A percentile compares a stretch with the other conserved stretches of the same genome.
Evolutionary conservation across 2,113 vertebrate genomes (phyloP).

Genomic region (Lanius collurio): DNA sequence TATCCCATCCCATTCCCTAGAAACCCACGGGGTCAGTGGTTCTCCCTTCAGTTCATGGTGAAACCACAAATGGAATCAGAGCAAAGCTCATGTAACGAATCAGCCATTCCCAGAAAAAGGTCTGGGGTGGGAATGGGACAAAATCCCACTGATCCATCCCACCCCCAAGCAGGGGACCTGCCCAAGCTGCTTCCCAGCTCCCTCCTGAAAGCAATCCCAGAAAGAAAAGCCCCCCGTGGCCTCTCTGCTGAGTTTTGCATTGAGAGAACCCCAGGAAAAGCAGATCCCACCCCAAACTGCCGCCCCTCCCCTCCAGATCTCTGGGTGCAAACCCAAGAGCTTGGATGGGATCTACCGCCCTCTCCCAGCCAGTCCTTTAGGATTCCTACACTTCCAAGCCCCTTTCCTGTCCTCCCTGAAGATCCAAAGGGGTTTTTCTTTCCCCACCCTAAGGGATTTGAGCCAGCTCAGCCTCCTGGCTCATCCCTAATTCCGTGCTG

Average conservation of each 20-base stretch:
- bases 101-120: neutral
- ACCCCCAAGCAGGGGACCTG: neutral
- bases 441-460: neutral
- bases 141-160: neutral
- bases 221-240: accelerated
- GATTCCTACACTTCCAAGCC: neutral
- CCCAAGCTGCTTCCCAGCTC: neutral
- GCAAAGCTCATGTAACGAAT: accelerated
- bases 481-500: accelerated
- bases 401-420: neutral
- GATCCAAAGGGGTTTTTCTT: neutral
- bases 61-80: neutral
- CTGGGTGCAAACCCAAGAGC: accelerated
- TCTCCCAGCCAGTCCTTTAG: neutral
- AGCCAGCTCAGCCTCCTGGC: accelerated
- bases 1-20: neutral
- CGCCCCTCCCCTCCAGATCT: accelerated
- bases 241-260: neutral
- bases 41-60: accelerated
- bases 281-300: neutral
- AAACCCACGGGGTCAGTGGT: accelerated
- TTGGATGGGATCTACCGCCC: accelerated
- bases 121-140: accelerated
- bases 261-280: neutral
- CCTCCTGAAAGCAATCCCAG: neutral